Percentiles rank a stretch among this genome's conserved stretches.
phyloP scores from a whole-genome alignment of 2,113 vertebrate genomes.

The Festucalex cinctus region DNA sequence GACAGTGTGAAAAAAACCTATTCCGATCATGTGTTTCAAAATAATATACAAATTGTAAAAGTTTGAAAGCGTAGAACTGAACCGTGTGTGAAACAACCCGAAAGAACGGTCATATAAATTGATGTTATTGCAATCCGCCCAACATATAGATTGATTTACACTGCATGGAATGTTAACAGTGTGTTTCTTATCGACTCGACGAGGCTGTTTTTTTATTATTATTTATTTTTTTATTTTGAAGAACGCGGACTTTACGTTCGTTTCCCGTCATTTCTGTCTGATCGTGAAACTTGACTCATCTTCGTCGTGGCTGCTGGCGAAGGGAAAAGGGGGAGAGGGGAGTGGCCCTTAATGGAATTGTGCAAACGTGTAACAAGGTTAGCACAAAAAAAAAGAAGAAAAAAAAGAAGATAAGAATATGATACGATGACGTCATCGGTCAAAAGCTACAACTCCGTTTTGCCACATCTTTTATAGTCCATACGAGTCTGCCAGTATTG shows the following conservation, averaged over 20 bases:
- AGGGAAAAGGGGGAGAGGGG: conserved; percentile 11
- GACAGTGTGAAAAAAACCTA: not conserved
- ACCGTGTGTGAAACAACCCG: not conserved
- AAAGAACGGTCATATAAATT: not conserved
- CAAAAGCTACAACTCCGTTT: not conserved
- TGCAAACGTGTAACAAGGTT: conserved; percentile 71
- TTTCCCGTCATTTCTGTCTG: not conserved
- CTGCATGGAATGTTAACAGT: no score
- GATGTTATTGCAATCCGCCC: not conserved
- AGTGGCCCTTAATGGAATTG: conserved; percentile 56
- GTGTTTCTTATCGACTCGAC: no score
- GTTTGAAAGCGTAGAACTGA: no score
- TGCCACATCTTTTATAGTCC: not conserved
- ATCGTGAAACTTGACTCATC: not conserved
- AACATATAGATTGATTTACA: not conserved
- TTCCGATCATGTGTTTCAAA: not conserved
- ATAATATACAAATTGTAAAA: not conserved
- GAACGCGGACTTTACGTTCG: not conserved
- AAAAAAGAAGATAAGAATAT: not conserved
- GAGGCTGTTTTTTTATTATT: no score
- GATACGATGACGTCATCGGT: not conserved
- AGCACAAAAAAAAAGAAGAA: not conserved
- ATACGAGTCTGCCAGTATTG: not conserved
- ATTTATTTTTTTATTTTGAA: conserved; percentile 2
- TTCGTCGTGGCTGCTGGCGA: conserved; percentile 3